phyloP scores from a whole-genome alignment of 2,797 vertebrate genomes.

The Lateolabrax maculatus region DNA sequence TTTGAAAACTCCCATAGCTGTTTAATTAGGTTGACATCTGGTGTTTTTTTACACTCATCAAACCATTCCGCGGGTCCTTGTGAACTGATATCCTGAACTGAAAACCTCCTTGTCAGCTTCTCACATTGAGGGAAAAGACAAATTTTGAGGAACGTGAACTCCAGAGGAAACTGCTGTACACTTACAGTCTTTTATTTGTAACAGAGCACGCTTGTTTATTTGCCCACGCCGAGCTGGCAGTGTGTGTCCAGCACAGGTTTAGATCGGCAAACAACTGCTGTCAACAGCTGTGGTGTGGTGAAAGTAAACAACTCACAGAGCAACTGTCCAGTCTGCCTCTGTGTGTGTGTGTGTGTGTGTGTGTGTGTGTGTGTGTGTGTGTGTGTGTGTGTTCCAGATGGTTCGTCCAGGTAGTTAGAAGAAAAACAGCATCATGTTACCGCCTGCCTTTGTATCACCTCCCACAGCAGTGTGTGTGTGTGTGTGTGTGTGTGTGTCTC shows the following conservation, averaged over 20 bases:
- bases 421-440: slow-evolving; percentile 76
- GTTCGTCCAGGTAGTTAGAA: slow-evolving; percentile 51
- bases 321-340: slow-evolving; percentile 3
- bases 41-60: background rate
- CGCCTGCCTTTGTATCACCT: slow-evolving; percentile 76
- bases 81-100: no score
- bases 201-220: slow-evolving; percentile 18
- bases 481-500: slow-evolving; percentile 36
- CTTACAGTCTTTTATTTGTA: slow-evolving; percentile 53
- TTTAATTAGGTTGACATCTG: background rate
- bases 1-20: background rate
- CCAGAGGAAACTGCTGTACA: slow-evolving; percentile 14
- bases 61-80: background rate
- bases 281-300: slow-evolving; percentile 34
- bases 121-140: background rate
- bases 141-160: background rate
- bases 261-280: slow-evolving; percentile 25
- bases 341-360: slow-evolving; percentile 2
- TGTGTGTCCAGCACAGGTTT: slow-evolving; percentile 36
- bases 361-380: background rate
- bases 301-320: slow-evolving; percentile 36
- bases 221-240: background rate
- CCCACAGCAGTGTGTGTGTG: slow-evolving; percentile 52
- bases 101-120: background rate
- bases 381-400: slow-evolving; percentile 72